Evolutionary conservation across 2,797 vertebrate species (phyloP).

Genomic region (Chelon auratus): DNA sequence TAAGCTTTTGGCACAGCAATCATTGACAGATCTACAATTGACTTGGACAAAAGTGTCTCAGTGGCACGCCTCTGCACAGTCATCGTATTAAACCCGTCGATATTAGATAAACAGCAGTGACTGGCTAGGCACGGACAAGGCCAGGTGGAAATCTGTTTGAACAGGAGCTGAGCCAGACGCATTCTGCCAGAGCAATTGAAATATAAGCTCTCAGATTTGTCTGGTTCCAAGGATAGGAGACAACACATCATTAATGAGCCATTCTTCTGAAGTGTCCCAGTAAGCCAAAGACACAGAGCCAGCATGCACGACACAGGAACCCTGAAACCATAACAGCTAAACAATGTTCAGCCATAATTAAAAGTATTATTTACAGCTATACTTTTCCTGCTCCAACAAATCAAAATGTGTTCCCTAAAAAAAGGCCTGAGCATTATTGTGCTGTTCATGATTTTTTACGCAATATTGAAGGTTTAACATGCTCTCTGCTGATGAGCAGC

Average conservation of each 20-base stretch:
- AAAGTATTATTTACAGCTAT: background rate
- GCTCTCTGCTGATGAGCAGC: background rate
- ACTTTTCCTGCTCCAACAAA: background rate
- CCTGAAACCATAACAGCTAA: background rate
- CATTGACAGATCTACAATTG: no score
- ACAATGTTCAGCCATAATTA: background rate
- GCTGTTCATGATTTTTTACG: background rate
- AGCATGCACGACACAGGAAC: background rate
- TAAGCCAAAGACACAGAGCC: background rate
- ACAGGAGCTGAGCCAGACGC: no score
- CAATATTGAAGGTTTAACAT: background rate
- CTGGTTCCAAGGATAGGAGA: background rate
- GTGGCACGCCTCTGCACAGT: no score
- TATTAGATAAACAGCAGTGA: no score
- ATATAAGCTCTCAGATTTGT: no score
- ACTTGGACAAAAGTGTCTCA: no score
- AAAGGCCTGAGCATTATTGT: background rate
- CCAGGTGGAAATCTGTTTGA: no score
- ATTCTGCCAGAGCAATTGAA: no score
- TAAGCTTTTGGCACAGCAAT: no score
- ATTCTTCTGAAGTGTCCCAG: background rate
- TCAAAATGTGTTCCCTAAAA: background rate
- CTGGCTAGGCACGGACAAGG: no score
- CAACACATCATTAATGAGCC: background rate
- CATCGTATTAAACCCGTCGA: no score